These are phyloP conservation scores for Pedetes capensis DNA, from an alignment of 2,113 vertebrate species.

Conservation along the genomic window DNA sequence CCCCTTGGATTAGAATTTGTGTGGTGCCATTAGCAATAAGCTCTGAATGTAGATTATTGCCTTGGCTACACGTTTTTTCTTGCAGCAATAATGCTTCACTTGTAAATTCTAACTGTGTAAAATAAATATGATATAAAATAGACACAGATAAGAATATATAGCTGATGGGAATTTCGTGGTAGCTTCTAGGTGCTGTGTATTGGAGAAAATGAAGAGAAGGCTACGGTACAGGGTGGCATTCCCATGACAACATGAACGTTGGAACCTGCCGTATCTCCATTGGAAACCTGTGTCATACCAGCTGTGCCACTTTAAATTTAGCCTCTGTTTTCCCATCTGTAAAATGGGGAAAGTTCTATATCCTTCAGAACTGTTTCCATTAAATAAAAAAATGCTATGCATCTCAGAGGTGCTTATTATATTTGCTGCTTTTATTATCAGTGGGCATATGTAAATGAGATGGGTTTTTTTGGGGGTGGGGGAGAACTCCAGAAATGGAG, in stretches of 20 bases:
- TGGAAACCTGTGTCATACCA: not conserved
- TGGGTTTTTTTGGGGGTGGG: too few relatives aligned
- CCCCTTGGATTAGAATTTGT: conserved; percentile 83
- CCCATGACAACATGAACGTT: rapidly evolving
- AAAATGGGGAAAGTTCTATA: not conserved
- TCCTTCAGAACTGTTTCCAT: not conserved
- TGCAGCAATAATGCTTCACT: conserved; percentile 9
- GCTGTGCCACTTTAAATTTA: not conserved
- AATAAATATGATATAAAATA: conserved; percentile 69
- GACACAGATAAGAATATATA: conserved; percentile 57
- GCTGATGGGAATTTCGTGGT: conserved; percentile 46
- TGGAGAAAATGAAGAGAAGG: not conserved
- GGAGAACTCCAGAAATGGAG: not conserved
- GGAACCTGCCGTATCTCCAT: rapidly evolving
- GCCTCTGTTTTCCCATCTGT: not conserved
- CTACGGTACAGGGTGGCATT: rapidly evolving
- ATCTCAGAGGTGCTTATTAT: not conserved
- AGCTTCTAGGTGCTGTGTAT: not conserved
- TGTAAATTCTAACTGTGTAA: conserved; percentile 63
- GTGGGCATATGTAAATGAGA: not conserved
- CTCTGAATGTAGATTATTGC: conserved; percentile 76
- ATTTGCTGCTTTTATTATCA: not conserved
- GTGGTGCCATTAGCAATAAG: conserved; percentile 78
- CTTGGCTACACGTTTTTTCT: conserved; percentile 33
- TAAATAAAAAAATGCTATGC: not conserved